Evolutionary conservation across 2,113 vertebrate species (phyloP), one percentile per base, ranked within the genome.

Genomic region (Casuarius casuarius): DNA sequence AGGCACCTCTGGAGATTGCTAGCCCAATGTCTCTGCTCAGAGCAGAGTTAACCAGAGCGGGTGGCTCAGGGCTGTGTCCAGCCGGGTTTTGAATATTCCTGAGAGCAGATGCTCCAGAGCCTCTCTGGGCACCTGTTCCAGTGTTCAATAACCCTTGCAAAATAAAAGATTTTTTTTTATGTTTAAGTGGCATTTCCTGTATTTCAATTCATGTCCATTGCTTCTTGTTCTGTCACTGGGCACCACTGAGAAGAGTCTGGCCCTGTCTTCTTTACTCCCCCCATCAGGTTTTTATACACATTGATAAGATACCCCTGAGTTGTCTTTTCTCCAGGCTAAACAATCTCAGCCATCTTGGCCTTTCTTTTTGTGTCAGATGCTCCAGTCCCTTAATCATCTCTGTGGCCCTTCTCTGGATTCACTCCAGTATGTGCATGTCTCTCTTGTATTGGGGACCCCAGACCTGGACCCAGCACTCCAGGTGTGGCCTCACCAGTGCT

Each of bases 271-370:
- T 92, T 21, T 58, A 20, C n/a, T 49, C 73, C 10, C 19, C 79
- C 21, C 63, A 33, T 68, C 61, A 65, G 29, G 8, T n/a, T 38
- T 49, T 9, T 9, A 10, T 5, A 21, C 8, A 5, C 8, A 25
- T 10, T 0, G 0, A 2, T 31, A 14, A 83, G 4, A 3, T 66
- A 6, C 79, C 25, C 25, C 6, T 65, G 33, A 40, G 7, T 1
- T 6, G n/a, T 88, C 38, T 31, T 4, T n/a, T 28, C 38, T 84
- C 54, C 54, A 23, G 33, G 23, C 8, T 29, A 9, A 73, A n/a
- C 63, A 42, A 9, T 28, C 26, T n/a, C 75, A 76, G 29, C 10
- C 63, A 20, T 51, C 63, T 40, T 25, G n/a, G 54, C 40, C n/a
- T 48, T 22, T 62, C 49, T 23, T 54, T 54, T 21, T 7, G 5